These are phyloP conservation scores for Platygyra sinensis DNA, from an alignment of 64 coral and sea anemone species.

Conservation along the genomic window DNA sequence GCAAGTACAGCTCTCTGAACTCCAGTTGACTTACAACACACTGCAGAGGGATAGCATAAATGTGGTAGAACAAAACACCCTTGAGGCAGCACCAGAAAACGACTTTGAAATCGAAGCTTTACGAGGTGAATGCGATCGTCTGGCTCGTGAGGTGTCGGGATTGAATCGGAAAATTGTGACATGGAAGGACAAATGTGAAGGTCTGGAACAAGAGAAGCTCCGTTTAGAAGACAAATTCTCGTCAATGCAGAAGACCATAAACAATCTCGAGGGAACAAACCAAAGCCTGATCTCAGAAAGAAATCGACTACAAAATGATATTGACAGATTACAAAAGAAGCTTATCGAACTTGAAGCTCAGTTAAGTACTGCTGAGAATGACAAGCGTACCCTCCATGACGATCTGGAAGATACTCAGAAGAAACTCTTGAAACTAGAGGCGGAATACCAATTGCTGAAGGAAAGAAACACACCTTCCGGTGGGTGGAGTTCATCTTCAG, in stretches of 20 bases:
- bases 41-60: slow-evolving; percentile 60
- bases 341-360: slow-evolving; percentile 80
- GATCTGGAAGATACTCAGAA: slow-evolving; percentile 69
- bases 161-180: slow-evolving; percentile 71
- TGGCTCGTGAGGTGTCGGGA: slow-evolving; percentile 72
- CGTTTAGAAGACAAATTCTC: slow-evolving; percentile 64
- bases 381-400: slow-evolving; percentile 46
- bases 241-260: slow-evolving; percentile 65
- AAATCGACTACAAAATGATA: slow-evolving; percentile 71
- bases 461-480: slow-evolving; percentile 35
- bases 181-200: slow-evolving; percentile 75
- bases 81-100: slow-evolving; percentile 53
- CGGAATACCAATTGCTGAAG: slow-evolving; percentile 76
- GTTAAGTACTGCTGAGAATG: slow-evolving; percentile 67
- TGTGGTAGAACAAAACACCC: slow-evolving; percentile 8
- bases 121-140: slow-evolving; percentile 77
- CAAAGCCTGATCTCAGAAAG: slow-evolving; percentile 65
- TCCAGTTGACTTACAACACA: slow-evolving; percentile 45
- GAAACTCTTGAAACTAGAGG: slow-evolving; percentile 78
- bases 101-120: slow-evolving; percentile 79
- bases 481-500: slow-evolving; percentile 54
- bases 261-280: slow-evolving; percentile 69
- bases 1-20: slow-evolving; percentile 72
- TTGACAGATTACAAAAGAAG: slow-evolving; percentile 64
- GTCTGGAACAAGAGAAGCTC: slow-evolving; percentile 72